Base-by-base conservation (phyloP, 2,113 vertebrate species). In the Marmota monax region DNA sequence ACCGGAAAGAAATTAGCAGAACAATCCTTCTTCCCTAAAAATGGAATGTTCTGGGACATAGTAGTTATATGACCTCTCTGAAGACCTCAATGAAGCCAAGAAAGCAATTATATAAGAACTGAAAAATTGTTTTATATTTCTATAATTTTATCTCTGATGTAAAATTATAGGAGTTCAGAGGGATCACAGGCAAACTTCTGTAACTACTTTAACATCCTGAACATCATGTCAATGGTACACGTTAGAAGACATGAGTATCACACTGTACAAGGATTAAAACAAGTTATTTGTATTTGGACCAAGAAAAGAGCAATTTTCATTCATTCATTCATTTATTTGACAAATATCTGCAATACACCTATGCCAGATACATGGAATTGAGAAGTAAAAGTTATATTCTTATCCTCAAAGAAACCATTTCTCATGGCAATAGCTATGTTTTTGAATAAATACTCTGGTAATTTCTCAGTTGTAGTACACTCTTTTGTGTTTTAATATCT, bases 401-500 rank as follows among this genome's bases (percentile, higher is more conserved):
- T 42, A 56, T 45, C 8, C 56, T 63, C 29, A 78, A 51, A 83
- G 20, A 45, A 42, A 70, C 74, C 27, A 77, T 92, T 87, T 92
- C 22, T 65, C 72, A 84, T 88, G 27, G 29, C 58, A 79, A 86
- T 91, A 61, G 5, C 51, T 16, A 10, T 73, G 89, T 70, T 92
- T 90, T 77, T 96, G 72, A 94, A 56, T 14, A 77, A 80, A 88
- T 70, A 48, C 18, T 48, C 8, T 77, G 25, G 4, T 72, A 51
- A 90, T 77, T 80, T 95, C 84, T 93, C 69, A 88, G n/a, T 90
- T 10, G 34, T 34, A 14, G 3, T 51, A 17, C 72, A 67, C 22
- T 77, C 74, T 95, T 27, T 25, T 34, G 1, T 10, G 37, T 42
- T 95, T 74, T 51, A 63, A 85, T 92, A 87, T 94, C 91, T 95